These are phyloP conservation scores for Rallus crepitans DNA, from an alignment of 2,797 vertebrate genomes.

Conservation along the genomic window DNA sequence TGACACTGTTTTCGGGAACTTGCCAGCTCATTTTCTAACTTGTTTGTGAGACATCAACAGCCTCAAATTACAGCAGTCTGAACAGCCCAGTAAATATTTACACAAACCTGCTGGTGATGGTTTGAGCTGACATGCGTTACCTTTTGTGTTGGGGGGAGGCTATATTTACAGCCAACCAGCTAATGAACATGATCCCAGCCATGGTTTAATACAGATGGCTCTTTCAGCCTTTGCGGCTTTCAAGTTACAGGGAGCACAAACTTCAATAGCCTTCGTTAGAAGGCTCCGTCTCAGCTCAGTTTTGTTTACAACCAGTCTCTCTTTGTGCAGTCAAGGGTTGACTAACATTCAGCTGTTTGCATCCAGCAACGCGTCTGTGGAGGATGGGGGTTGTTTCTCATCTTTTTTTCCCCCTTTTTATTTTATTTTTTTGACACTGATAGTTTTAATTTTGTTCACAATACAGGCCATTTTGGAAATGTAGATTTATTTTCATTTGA, in stretches of 20 bases:
- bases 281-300: constrained; percentile 49
- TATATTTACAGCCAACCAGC: constrained; percentile 75
- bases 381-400: background rate
- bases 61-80: constrained; percentile 63
- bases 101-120: constrained; percentile 71
- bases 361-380: background rate
- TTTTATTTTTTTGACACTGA: background rate
- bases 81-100: constrained; percentile 75
- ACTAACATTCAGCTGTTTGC: constrained; percentile 54
- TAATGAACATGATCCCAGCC: constrained; percentile 73
- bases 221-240: constrained; percentile 65
- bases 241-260: constrained; percentile 73
- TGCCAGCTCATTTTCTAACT: constrained; percentile 69
- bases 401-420: background rate
- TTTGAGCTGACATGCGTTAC: constrained; percentile 54
- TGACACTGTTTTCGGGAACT: constrained; percentile 62
- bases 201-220: constrained; percentile 58
- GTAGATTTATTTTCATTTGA: background rate
- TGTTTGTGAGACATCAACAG: constrained; percentile 69
- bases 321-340: constrained; percentile 67
- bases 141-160: constrained; percentile 59
- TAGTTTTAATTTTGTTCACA: constrained; percentile 39
- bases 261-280: constrained; percentile 73
- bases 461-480: background rate
- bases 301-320: constrained; percentile 64